These are phyloP conservation scores for Trissolcus brochymenae DNA, from an alignment of 2,888 invertebrate genomes.

Conservation along the genomic window DNA sequence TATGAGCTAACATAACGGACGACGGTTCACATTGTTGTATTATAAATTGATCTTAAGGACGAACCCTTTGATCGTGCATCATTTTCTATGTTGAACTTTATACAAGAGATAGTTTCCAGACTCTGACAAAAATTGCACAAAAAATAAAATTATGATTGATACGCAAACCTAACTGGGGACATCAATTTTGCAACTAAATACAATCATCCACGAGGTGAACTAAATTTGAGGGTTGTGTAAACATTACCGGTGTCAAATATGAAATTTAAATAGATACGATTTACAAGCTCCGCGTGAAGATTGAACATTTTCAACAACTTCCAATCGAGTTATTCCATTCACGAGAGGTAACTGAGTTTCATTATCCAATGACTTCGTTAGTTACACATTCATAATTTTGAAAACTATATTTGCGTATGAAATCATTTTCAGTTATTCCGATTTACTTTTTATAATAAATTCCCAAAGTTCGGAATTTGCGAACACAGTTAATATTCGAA, in stretches of 20 bases:
- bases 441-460: not conserved
- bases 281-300: not conserved
- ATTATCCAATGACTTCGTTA: not conserved
- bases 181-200: not conserved
- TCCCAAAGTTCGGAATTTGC: not conserved
- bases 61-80: slow-evolving; percentile 13
- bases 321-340: not conserved
- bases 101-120: too few relatives aligned
- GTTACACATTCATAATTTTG: not conserved
- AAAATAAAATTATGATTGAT: too few relatives aligned
- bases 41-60: not conserved
- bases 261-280: not conserved
- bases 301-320: not conserved
- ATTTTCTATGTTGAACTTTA: not conserved
- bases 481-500: too few relatives aligned
- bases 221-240: not conserved
- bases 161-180: too few relatives aligned
- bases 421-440: not conserved
- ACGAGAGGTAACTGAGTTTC: not conserved
- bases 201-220: not conserved
- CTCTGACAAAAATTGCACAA: too few relatives aligned
- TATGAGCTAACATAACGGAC: slow-evolving; percentile 50
- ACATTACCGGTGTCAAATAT: slow-evolving; percentile 6
- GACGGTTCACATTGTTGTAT: slow-evolving; percentile 13
- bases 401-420: not conserved